Evolutionary conservation across 2,888 invertebrate genomes (phyloP).

Genomic region (Seladonia tumulorum): DNA sequence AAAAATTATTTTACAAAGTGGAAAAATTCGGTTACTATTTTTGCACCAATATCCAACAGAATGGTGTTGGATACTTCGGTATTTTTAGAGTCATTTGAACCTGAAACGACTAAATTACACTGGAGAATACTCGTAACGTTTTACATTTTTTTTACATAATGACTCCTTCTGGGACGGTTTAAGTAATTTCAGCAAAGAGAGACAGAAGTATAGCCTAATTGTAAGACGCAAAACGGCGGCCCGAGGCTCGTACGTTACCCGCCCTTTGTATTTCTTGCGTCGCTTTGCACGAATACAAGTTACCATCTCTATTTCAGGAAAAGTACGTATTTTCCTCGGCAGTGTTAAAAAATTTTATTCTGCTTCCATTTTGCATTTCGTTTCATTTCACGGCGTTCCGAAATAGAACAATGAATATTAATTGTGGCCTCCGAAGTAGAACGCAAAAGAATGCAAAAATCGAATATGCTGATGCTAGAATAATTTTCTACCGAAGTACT

Average conservation of each 20-base stretch:
- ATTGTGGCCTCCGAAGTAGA: conserved; percentile 14
- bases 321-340: neutral
- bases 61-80: neutral
- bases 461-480: conserved; percentile 3
- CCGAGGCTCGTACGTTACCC: neutral
- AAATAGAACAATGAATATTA: conserved; percentile 8
- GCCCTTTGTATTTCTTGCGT: neutral
- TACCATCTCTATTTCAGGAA: neutral
- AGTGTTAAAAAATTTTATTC: neutral
- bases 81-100: neutral
- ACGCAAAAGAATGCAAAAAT: conserved; percentile 18
- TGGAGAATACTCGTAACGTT: neutral
- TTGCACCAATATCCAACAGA: neutral
- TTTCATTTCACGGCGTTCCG: neutral
- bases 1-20: neutral
- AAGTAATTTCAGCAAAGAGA: neutral
- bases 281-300: neutral
- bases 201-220: conserved; percentile 4
- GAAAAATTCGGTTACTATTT: neutral
- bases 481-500: conserved; percentile 5
- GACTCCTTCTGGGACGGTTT: conserved; percentile 7
- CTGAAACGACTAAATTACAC: neutral
- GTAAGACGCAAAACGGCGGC: neutral
- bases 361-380: neutral
- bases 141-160: neutral